Base-by-base conservation (phyloP, 2,888 invertebrate genomes). In the Adelphocoris suturalis region DNA sequence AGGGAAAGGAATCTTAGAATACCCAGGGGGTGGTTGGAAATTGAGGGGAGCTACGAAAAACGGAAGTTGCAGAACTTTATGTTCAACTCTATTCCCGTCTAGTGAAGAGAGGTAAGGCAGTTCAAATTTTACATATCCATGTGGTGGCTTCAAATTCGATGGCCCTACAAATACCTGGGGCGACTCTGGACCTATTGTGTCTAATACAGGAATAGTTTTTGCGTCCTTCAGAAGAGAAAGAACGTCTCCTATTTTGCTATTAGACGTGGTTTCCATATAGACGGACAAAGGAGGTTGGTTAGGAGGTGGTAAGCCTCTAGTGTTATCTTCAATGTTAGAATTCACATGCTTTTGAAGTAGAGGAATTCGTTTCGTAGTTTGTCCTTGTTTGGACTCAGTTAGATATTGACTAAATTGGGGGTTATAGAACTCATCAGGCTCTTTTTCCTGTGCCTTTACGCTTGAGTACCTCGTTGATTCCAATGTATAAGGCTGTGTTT, bases 41-140 rank as follows among this genome's bases (percentile, higher is more conserved):
- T 97, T 97, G 37, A 97, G 93, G 0, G 97, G 97, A 0, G 97
- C 97, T 11, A 97, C 97, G 92, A 97, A 97, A 93, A 97, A 97
- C 0, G 97, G 97, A 0, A 97, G 93, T 91, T 96, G 96, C 88
- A 96, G 95, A 0, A 97, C 94, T 93, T 96, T 96, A 89, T 95
- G 95, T 92, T 96, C 96, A 13, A 95, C 95, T 89, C 96, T 94
- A 91, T 95, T 95, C 76, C 94, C 94, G 91, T 96, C 96, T 68
- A 97, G 94, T 27, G 95, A 96, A 0, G 97, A 97, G 27, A 97
- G 93, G 92, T 97, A 97, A 0, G 97, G 97, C 28, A 97, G 93
- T 90, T 97, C 97, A 92, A 97, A 97, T 93, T 97, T 97, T 0
- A 95, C 95, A 92, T 96, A 97, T 78, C 96, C 96, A 27, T 94